Conservation (phyloP, 2,888 invertebrate genomes). For the Latrodectus elegans region DNA sequence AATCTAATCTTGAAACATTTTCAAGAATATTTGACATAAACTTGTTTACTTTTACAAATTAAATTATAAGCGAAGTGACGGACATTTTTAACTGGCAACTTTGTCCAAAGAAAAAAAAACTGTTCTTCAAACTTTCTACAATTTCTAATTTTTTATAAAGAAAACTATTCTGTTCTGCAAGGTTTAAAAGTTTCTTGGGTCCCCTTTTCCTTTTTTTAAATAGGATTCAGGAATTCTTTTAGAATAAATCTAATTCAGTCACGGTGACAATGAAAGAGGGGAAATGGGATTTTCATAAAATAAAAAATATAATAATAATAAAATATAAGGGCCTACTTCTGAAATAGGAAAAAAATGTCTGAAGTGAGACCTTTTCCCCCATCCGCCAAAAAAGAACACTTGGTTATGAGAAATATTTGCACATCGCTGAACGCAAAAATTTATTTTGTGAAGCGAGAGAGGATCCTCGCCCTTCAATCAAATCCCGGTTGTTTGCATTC, state of each 20-base stretch:
- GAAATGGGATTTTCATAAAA: neutral
- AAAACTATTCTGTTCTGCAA: too few species aligned
- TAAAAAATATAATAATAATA: neutral
- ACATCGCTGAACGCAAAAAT: slow-evolving; percentile 7
- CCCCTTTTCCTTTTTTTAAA: neutral
- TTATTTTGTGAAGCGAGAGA: neutral
- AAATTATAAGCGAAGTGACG: too few species aligned
- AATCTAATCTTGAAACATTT: too few species aligned
- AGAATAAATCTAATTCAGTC: neutral
- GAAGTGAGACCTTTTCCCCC: neutral
- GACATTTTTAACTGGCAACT: too few species aligned
- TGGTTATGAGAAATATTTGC: slow-evolving; percentile 25
- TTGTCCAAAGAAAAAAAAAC: too few species aligned
- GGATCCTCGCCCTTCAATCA: neutral
- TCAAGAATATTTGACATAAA: too few species aligned
- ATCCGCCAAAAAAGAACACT: neutral
- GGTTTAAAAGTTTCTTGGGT: too few species aligned
- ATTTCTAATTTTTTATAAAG: too few species aligned
- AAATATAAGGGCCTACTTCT: neutral
- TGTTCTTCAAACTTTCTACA: too few species aligned
- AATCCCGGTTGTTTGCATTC: neutral
- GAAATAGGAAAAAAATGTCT: neutral
- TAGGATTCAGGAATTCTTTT: neutral
- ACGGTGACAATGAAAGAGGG: neutral
- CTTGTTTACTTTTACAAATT: too few species aligned